A percentile compares a stretch with the other conserved stretches of the same genome.
phyloP scores from a whole-genome alignment of 2,888 invertebrate species.

The Laspeyria flexula region DNA sequence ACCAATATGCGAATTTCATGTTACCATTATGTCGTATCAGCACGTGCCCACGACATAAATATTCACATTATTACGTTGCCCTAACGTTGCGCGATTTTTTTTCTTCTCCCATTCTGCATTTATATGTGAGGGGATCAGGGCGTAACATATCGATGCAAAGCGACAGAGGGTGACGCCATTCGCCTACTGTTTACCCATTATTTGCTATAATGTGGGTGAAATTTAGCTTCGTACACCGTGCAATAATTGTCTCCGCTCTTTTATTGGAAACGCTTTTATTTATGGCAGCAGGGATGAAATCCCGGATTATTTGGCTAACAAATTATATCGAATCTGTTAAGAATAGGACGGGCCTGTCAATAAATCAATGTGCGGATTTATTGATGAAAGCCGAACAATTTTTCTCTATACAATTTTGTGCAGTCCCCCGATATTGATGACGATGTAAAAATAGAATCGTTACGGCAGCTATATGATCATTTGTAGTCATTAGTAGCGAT shows the following conservation, averaged over 20 bases:
- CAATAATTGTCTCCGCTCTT: conserved; percentile 80
- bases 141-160: conserved; percentile 78
- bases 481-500: conserved; percentile 14
- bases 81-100: conserved; percentile 67
- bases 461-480: conserved; percentile 15
- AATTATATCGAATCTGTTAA: conserved; percentile 82
- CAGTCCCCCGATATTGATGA: conserved; percentile 51
- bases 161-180: conserved; percentile 69
- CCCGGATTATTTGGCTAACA: conserved; percentile 86
- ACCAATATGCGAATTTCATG: conserved; percentile 80
- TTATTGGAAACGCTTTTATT: conserved; percentile 69
- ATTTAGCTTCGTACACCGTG: conserved; percentile 76
- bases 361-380: conserved; percentile 81
- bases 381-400: conserved; percentile 73
- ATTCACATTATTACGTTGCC: conserved; percentile 80
- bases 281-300: conserved; percentile 61
- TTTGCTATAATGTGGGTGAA: conserved; percentile 84
- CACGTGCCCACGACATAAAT: conserved; percentile 83
- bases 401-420: conserved; percentile 57
- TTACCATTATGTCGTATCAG: conserved; percentile 76
- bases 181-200: conserved; percentile 82
- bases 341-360: conserved; percentile 80
- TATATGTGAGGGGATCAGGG: conserved; percentile 78
- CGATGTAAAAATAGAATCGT: conserved; percentile 41
- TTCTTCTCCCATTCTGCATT: conserved; percentile 82